A percentile compares a stretch with the other conserved stretches of the same genome.
Conservation (phyloP, 2,113 vertebrate species). For the Phalacrocorax pelagicus region DNA sequence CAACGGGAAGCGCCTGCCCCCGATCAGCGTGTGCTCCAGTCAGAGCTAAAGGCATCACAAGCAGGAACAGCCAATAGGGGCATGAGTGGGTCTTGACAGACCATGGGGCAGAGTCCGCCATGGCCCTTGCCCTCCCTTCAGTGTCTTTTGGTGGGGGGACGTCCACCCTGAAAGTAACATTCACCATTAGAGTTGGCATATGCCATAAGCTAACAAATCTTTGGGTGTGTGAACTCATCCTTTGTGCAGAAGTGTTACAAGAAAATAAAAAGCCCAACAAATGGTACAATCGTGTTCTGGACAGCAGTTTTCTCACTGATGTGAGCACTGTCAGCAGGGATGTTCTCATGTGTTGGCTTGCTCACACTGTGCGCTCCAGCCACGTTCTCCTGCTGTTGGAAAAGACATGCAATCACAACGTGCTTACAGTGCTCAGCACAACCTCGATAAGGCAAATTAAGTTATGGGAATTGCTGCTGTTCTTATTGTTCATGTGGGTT, state of each 20-base stretch:
- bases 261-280: not conserved
- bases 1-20: not conserved
- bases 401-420: not conserved
- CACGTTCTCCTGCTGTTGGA: not conserved
- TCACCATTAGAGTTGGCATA: accelerated
- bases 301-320: not conserved
- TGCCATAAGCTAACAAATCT: not conserved
- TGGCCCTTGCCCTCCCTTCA: not conserved
- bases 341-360: not conserved
- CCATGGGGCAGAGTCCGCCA: too few species aligned
- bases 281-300: not conserved
- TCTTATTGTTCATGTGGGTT: not conserved
- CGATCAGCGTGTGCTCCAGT: accelerated
- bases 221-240: not conserved
- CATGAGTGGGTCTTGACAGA: not conserved
- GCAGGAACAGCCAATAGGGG: accelerated
- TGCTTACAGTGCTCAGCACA: not conserved
- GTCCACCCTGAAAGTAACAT: not conserved
- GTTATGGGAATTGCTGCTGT: not conserved
- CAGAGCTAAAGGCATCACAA: accelerated
- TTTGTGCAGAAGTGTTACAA: not conserved
- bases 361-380: accelerated
- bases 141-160: not conserved
- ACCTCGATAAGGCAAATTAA: not conserved
- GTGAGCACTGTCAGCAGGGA: not conserved